Conservation (phyloP, 2,888 invertebrate genomes). For the Liopterus haemorrhoidalis region DNA sequence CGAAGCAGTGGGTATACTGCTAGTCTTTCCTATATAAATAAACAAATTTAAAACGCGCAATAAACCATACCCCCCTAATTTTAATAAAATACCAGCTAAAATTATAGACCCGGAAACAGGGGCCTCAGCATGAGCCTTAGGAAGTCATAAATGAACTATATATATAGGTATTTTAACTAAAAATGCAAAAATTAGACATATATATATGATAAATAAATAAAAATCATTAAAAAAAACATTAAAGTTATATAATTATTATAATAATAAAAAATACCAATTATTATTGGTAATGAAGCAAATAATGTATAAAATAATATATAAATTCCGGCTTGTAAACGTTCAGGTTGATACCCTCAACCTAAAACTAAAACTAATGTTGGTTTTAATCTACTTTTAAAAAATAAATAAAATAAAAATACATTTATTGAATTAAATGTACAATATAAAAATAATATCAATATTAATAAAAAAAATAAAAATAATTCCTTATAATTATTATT, state of each 20-base stretch:
- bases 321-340: constrained; percentile 59
- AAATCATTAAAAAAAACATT: constrained; percentile 48
- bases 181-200: constrained; percentile 56
- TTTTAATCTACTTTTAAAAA: constrained; percentile 64
- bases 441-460: constrained; percentile 53
- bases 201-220: constrained; percentile 43
- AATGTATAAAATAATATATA: constrained; percentile 69
- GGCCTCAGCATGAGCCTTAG: constrained; percentile 71
- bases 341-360: constrained; percentile 62
- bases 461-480: constrained; percentile 51
- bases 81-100: constrained; percentile 67
- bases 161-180: constrained; percentile 67
- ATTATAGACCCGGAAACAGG: constrained; percentile 67
- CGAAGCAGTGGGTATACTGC: too few relatives aligned
- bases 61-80: constrained; percentile 66
- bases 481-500: constrained; percentile 47
- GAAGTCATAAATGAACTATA: constrained; percentile 64
- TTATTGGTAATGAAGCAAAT: constrained; percentile 60
- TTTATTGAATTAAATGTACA: constrained; percentile 53
- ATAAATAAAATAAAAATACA: constrained; percentile 63
- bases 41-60: constrained; percentile 53
- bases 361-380: constrained; percentile 62
- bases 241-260: constrained; percentile 46
- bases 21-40: constrained; percentile 46
- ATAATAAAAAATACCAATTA: constrained; percentile 53